Evolutionary conservation across 2,797 vertebrate species (phyloP), one percentile per base, ranked within the genome.

Genomic region (Alexandromys oeconomus): DNA sequence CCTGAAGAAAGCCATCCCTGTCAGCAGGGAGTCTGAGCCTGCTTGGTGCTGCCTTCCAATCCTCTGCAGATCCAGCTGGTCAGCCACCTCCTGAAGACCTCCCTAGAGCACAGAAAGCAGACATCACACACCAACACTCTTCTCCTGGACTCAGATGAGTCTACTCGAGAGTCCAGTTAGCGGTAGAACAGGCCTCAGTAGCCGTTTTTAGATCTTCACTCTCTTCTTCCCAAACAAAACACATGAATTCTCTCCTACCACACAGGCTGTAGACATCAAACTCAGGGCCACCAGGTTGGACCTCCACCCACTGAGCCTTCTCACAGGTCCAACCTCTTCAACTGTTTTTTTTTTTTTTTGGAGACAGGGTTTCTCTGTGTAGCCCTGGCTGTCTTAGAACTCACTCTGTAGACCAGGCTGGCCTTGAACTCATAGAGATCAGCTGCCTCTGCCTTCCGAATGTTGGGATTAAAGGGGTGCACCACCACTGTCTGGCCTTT

Each of bases 31-130:
- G 98, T 99, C 99, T 0, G 99, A 99, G 34, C 99, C 99, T 4
- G 99, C 99, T 98, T 99, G 99, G 95, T 99, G 99, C 89, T 99
- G 99, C 93, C 99, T 98, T n/a, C 99, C 99, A 94, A 99, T 99
- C 97, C 99, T 98, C 98, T 99, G 99, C 96, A 99, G 98, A 97
- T 99, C 99, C 98, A 99, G 97, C 98, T 99, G 99, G 98, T 99
- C 99, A 21, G 99, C 99, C 74, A 99, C 99, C 98, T 99, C 99
- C 98, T 99, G 99, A 81, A 99, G 99, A 48, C 99, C 99, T 29
- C 99, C 99, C 99, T 99, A 87, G 97, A 31, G 6, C 23, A 23
- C 79, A 92, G 46, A 95, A 25, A 87, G 71, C 40, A 80, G 21
- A 37, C 6, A 29, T 46, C 78, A 95, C 19, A 88, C 21, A 92